Evolutionary conservation across 2,888 invertebrate genomes (phyloP).

Genomic region (Aphidoletes aphidimyza): DNA sequence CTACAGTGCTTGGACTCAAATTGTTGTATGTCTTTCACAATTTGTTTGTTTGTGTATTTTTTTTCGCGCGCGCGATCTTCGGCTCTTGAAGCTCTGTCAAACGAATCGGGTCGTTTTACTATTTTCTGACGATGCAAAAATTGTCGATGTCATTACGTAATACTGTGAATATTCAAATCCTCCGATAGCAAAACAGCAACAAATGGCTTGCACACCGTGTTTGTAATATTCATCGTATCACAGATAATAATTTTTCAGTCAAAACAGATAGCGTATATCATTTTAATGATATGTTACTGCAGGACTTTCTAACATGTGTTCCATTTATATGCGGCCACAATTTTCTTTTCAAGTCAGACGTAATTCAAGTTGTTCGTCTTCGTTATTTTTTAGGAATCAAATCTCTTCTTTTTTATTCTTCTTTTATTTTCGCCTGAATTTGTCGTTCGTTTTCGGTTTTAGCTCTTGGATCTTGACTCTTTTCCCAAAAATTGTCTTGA

Average conservation of each 20-base stretch:
- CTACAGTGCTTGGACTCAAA: too few species aligned
- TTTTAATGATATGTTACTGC: not conserved
- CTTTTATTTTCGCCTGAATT: not conserved
- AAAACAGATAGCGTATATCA: constrained; percentile 26
- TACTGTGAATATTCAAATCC: too few species aligned
- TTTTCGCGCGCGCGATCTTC: too few species aligned
- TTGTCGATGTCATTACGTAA: too few species aligned
- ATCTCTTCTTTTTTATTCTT: not conserved
- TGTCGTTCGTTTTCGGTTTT: too few species aligned
- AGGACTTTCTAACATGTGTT: constrained; percentile 29
- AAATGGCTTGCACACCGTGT: not conserved
- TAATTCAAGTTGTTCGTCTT: not conserved
- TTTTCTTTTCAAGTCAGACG: constrained; percentile 12
- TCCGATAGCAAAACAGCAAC: not conserved
- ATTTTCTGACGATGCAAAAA: too few species aligned
- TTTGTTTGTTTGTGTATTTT: not conserved
- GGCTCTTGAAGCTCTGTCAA: too few species aligned
- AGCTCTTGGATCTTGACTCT: too few species aligned
- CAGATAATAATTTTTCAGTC: not conserved
- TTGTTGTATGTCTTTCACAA: too few species aligned
- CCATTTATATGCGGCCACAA: not conserved
- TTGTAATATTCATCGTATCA: not conserved
- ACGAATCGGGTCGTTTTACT: too few species aligned
- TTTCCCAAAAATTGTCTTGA: too few species aligned
- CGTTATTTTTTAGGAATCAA: not conserved